Evolutionary conservation across 2,888 invertebrate genomes (phyloP), one percentile per base, ranked within the genome.

Genomic region (Aplocera efformata): DNA sequence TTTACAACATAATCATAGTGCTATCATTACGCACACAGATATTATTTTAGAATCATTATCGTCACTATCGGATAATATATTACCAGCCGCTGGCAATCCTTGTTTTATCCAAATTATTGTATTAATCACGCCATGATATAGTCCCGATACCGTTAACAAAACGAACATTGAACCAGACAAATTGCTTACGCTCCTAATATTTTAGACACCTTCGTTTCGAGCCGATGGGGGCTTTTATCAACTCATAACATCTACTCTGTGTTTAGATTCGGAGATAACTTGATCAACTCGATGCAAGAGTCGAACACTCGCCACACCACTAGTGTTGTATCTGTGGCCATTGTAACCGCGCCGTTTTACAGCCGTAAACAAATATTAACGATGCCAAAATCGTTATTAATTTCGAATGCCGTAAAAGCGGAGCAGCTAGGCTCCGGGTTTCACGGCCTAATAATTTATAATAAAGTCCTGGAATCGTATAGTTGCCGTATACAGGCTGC

Each of bases 121-220:
- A 60, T 54, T 60, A 58, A 60, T 60, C 57, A 50, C 57, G 57
- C 25, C 25, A 52, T 50, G 48, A 49, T 51, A 54, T 51, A 54
- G 43, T 42, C 43, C 39, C 34, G 57, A 67, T 75, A 76, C 82
- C 80, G 80, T 78, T 82, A 79, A 77, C 72, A 70, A 71, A 75
- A 78, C 76, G 74, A 72, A 76, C 73, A 80, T 75, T 75, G 74
- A 77, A 79, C 77, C 78, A 76, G 84, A 85, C 85, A 86, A 85
- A 85, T 86, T 82, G 80, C 83, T 84, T 80, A 78, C 79, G 82
- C 83, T 83, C 80, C 79, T 79, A 81, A 85, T 79, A 79, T 75
- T 75, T 62, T 72, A 75, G 79, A 83, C 84, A 81, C 83, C 83
- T 79, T 76, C 68, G 75, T 67, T 66, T 61, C 58, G 67, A 70